A percentile compares a stretch with the other conserved stretches of the same genome.
Conservation (phyloP, 2,113 vertebrate species). For the Antennarius striatus region DNA sequence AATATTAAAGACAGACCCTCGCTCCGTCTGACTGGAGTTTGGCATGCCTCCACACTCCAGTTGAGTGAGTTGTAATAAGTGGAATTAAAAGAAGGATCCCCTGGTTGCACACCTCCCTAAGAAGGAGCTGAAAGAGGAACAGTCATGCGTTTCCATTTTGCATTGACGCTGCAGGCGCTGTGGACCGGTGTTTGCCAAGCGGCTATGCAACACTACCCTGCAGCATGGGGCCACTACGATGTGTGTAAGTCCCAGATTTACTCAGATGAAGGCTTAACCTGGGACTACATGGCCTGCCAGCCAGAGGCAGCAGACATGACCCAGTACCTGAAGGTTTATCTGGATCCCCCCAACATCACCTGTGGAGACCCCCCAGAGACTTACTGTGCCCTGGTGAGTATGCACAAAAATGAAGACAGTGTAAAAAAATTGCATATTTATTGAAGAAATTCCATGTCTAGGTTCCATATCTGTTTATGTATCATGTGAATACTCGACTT, state of each 20-base stretch:
- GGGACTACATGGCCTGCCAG: slow-evolving; percentile 99
- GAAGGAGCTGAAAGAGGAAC: slow-evolving; percentile 52
- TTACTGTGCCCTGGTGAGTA: slow-evolving; percentile 95
- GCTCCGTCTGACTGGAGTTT: slow-evolving; percentile 61
- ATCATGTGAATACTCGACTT: slow-evolving; percentile 10
- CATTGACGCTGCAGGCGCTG: slow-evolving; percentile 88
- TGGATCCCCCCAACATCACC: slow-evolving; percentile 96
- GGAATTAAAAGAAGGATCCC: slow-evolving; percentile 42
- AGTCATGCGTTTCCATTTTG: slow-evolving; percentile 89
- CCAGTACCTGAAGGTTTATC: slow-evolving; percentile 90
- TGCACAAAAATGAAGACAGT: not conserved
- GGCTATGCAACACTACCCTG: slow-evolving; percentile 92
- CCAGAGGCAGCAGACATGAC: slow-evolving; percentile 97
- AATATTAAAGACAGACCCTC: slow-evolving; percentile 10
- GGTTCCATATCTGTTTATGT: not conserved
- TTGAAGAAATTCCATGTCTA: too few species aligned
- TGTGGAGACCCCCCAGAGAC: slow-evolving; percentile 97
- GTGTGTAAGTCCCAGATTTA: slow-evolving; percentile 96
- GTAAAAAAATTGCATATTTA: not conserved
- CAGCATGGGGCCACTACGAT: slow-evolving; percentile 96
- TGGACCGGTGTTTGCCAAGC: slow-evolving; percentile 89
- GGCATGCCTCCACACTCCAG: slow-evolving; percentile 77
- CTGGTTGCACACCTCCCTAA: slow-evolving; percentile 13
- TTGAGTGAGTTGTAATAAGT: slow-evolving; percentile 42
- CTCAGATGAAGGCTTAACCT: slow-evolving; percentile 93